Percentiles rank a stretch among this genome's conserved stretches.
These are phyloP conservation scores for Dolichomitus sp. DNA, from an alignment of 2,888 invertebrate genomes.

Conservation along the genomic window DNA sequence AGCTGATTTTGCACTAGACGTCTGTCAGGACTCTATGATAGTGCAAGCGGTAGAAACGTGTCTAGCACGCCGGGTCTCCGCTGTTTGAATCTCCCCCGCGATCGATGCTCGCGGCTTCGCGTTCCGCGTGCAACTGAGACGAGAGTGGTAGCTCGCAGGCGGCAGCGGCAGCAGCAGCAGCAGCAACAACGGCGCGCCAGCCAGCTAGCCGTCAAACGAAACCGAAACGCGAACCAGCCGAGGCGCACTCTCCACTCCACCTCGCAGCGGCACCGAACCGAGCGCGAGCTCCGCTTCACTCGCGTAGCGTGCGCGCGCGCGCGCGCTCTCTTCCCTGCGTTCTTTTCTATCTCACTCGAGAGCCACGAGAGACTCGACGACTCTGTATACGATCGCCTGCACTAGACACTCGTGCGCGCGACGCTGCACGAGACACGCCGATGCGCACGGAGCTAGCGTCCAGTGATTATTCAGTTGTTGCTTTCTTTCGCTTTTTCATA, in stretches of 20 bases:
- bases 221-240: slow-evolving; percentile 67
- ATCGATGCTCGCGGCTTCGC: slow-evolving; percentile 80
- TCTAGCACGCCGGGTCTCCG: slow-evolving; percentile 5
- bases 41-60: slow-evolving; percentile 17
- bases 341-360: slow-evolving; percentile 52
- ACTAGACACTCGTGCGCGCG: slow-evolving; percentile 39
- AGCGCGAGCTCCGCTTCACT: slow-evolving; percentile 41
- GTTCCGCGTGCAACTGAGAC: slow-evolving; percentile 83
- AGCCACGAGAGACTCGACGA: neutral
- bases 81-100: slow-evolving; percentile 63
- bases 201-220: slow-evolving; percentile 70
- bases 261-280: slow-evolving; percentile 73
- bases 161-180: slow-evolving; percentile 20
- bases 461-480: too few species aligned
- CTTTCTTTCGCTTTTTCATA: too few species aligned
- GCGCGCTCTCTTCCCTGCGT: slow-evolving; percentile 10
- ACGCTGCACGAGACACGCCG: neutral
- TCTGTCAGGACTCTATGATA: neutral
- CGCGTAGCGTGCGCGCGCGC: slow-evolving; percentile 45
- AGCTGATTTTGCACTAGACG: neutral
- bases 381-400: slow-evolving; percentile 7
- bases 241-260: slow-evolving; percentile 37
- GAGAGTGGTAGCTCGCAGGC: slow-evolving; percentile 62
- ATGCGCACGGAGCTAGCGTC: too few species aligned
- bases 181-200: slow-evolving; percentile 19